A percentile compares a stretch with the other conserved stretches of the same genome.
These are phyloP conservation scores for Crioceris asparagi DNA, from an alignment of 2,888 invertebrate genomes.

Conservation along the genomic window DNA sequence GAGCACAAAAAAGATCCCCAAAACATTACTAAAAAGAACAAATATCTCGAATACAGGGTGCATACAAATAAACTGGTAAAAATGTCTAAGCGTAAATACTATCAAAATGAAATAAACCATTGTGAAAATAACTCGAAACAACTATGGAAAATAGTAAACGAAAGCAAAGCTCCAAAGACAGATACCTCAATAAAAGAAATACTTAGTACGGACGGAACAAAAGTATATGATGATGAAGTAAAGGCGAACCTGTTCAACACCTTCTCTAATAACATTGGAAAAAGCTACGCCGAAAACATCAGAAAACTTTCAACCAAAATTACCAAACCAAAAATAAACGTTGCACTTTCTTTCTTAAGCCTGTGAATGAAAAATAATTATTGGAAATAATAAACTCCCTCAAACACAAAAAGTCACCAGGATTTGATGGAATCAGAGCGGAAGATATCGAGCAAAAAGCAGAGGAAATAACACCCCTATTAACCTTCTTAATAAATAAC, in stretches of 20 bases:
- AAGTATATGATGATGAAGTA: no score
- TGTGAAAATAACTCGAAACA: constrained; percentile 2
- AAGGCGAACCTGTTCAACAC: no score
- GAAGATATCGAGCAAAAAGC: constrained; percentile 2
- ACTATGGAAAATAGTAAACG: constrained; percentile 4
- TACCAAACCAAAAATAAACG: not conserved
- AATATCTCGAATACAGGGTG: constrained; percentile 1
- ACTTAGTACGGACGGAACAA: no score
- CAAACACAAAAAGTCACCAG: constrained; percentile 6
- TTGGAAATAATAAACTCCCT: not conserved
- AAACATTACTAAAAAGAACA: constrained; percentile 1
- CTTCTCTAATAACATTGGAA: not conserved
- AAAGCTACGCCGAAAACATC: not conserved
- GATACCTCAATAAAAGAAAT: no score
- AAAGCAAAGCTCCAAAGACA: no score
- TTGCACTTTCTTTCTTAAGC: not conserved
- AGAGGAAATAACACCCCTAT: not conserved
- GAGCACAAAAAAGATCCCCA: constrained; percentile 4
- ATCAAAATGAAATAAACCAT: constrained; percentile 1
- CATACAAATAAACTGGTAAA: not conserved
- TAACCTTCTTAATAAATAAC: constrained; percentile 3
- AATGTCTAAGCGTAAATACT: constrained; percentile 2
- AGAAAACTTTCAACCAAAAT: not conserved
- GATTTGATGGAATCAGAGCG: constrained; percentile 3
- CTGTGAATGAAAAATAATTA: constrained; percentile 18